Conservation (phyloP, 2,797 vertebrate genomes). For the Ctenosaura bakeri region DNA sequence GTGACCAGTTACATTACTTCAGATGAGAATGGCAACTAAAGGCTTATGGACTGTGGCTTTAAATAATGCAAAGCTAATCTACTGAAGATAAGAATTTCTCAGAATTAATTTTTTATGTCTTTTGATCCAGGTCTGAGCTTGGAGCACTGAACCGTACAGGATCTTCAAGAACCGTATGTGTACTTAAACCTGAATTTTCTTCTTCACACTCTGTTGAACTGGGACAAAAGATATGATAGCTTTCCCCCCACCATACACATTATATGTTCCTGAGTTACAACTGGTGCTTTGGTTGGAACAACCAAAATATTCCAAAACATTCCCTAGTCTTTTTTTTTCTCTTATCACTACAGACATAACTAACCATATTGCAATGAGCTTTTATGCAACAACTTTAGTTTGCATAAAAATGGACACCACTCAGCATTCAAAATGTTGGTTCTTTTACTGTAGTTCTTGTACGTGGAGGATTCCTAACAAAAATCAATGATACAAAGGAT, state of each 20-base stretch:
- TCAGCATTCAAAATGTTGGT: neutral
- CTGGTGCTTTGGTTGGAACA: neutral
- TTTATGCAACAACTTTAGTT: neutral
- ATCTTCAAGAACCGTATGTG: neutral
- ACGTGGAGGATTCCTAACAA: constrained; percentile 3
- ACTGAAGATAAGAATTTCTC: neutral
- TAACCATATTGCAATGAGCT: neutral
- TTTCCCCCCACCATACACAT: neutral
- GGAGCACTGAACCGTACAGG: neutral
- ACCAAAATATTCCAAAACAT: neutral
- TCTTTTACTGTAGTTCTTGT: neutral
- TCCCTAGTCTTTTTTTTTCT: too few relatives aligned
- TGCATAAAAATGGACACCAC: neutral
- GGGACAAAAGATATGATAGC: neutral
- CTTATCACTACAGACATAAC: neutral
- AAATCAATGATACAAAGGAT: constrained; percentile 24
- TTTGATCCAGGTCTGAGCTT: neutral
- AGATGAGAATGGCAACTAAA: neutral
- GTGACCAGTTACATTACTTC: neutral
- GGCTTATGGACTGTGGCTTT: accelerated
- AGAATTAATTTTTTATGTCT: neutral
- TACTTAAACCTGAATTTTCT: neutral
- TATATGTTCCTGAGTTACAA: neutral
- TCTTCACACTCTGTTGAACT: neutral
- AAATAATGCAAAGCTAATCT: neutral